Evolutionary conservation across 2,113 vertebrate species (phyloP).

Genomic region (Vireo altiloquus): DNA sequence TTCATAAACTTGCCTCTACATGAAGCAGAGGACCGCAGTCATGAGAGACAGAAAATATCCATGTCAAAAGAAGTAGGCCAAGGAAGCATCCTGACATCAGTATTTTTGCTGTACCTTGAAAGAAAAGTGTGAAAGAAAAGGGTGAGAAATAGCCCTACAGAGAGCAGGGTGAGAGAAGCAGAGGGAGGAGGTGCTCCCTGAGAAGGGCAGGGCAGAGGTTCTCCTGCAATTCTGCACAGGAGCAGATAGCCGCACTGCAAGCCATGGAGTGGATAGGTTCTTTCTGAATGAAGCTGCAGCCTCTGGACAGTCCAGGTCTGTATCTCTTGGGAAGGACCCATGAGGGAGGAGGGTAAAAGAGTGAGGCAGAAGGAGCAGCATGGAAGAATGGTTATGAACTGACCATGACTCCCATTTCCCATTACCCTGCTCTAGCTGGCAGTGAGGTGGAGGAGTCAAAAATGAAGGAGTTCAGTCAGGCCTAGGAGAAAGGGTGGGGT

Average conservation of each 20-base stretch:
- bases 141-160: not conserved
- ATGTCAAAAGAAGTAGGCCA: not conserved
- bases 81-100: not conserved
- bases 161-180: not conserved
- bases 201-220: not conserved
- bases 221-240: too few relatives aligned
- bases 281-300: not conserved
- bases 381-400: not conserved
- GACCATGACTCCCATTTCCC: rapidly evolving
- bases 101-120: not conserved
- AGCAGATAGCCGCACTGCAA: not conserved
- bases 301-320: not conserved
- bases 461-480: not conserved
- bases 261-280: rapidly evolving
- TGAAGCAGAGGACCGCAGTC: not conserved
- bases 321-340: not conserved
- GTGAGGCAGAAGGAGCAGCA: rapidly evolving
- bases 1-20: not conserved
- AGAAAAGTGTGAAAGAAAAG: not conserved
- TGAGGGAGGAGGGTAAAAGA: not conserved
- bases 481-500: not conserved
- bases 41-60: not conserved
- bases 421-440: rapidly evolving
- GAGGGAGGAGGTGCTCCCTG: not conserved
- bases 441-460: not conserved